Evolutionary conservation across 2,888 invertebrate species (phyloP).

Genomic region (Andricus quercusramuli): DNA sequence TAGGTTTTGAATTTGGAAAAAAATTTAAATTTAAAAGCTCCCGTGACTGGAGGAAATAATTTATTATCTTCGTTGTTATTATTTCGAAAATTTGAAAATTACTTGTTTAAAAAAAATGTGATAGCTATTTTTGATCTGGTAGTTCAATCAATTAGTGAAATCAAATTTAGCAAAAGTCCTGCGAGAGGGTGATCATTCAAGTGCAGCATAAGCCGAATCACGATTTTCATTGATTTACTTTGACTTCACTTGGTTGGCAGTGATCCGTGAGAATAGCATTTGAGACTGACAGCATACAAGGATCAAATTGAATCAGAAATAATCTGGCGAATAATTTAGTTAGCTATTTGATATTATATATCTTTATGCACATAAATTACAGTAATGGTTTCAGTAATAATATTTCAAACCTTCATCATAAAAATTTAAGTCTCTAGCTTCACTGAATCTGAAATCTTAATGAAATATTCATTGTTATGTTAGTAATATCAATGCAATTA

Average conservation of each 20-base stretch:
- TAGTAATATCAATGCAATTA: not conserved
- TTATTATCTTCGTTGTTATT: no score
- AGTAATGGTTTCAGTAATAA: not conserved
- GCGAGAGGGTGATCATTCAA: conserved; percentile 7
- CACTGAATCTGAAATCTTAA: not conserved
- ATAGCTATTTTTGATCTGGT: not conserved
- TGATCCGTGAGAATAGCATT: conserved; percentile 11
- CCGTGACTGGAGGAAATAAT: no score
- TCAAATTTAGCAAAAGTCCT: not conserved
- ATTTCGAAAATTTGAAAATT: no score
- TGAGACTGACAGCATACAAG: not conserved
- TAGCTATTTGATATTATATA: not conserved
- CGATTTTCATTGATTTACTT: not conserved
- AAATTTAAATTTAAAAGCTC: no score
- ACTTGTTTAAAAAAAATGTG: not conserved
- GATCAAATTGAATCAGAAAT: not conserved
- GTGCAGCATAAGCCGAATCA: conserved; percentile 19
- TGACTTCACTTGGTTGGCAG: not conserved
- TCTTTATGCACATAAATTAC: not conserved
- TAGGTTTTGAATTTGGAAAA: no score
- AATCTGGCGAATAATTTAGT: not conserved
- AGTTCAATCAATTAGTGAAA: not conserved
- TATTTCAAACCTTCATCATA: no score
- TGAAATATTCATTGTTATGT: not conserved
- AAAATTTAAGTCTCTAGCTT: not conserved